A percentile compares a stretch with the other conserved stretches of the same genome.
These are phyloP conservation scores for Tachycineta bicolor DNA, from an alignment of 2,113 vertebrate genomes.

Conservation along the genomic window DNA sequence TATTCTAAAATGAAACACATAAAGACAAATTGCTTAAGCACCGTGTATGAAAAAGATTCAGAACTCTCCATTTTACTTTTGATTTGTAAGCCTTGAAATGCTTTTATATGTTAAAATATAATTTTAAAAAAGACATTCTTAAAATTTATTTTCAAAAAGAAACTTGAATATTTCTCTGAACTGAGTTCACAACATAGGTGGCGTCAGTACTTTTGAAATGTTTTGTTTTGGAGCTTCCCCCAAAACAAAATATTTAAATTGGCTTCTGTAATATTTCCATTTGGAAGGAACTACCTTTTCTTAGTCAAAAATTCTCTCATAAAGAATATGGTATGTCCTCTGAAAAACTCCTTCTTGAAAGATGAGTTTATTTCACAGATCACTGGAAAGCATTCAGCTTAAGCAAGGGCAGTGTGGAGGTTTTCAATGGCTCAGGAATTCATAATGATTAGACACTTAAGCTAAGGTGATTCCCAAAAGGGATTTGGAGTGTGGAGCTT, in stretches of 20 bases:
- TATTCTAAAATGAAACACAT: not conserved
- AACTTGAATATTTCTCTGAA: not conserved
- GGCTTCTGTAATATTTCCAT: not conserved
- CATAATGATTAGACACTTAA: not conserved
- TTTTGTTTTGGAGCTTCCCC: not conserved
- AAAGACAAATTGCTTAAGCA: not conserved
- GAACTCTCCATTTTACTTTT: not conserved
- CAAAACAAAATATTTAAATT: not conserved
- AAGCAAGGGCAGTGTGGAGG: not conserved
- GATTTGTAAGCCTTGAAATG: not conserved
- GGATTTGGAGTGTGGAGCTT: not conserved
- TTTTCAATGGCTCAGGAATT: slow-evolving; percentile 20
- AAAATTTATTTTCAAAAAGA: not conserved
- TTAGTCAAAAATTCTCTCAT: not conserved
- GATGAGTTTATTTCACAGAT: not conserved
- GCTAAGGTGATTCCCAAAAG: slow-evolving; percentile 3
- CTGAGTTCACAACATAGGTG: not conserved
- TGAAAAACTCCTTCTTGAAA: not conserved
- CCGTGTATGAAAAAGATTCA: not conserved
- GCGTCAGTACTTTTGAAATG: not conserved
- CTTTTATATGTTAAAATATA: not conserved
- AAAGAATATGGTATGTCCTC: not conserved
- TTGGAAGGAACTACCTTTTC: not conserved
- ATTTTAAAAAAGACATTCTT: not conserved
- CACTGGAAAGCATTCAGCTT: not conserved